Base-by-base conservation (phyloP, 2,888 invertebrate genomes). In the Diploptera punctata region DNA sequence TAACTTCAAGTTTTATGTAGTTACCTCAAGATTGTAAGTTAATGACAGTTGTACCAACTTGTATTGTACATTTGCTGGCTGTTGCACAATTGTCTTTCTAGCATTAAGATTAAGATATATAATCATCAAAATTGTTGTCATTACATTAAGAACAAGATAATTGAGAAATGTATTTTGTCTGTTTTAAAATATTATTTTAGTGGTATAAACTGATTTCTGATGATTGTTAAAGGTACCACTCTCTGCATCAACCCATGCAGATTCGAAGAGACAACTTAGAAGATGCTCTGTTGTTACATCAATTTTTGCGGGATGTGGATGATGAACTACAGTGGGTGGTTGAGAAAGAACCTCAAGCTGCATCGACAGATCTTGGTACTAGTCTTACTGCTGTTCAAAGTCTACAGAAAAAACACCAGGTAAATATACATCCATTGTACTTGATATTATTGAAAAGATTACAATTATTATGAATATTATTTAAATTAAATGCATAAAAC, bases 261-360 rank as follows among this genome's bases (percentile, higher is more conserved):
- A 95, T 95, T 75, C 88, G 97, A 0, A 87, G 95, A 47, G 98
- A 98, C 79, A 95, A 97, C 81, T 85, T 99, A 44, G 95, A 97
- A 80, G 98, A 98, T 76, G 95, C 98, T 0, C 88, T 92, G 2
- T 85, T 93, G 60, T 84, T 98, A 76, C 96, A 97, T 80, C 93
- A 97, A 79, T 97, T 97, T 86, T 87, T 93, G 60, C 86, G 96
- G 26, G 98, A 98, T 80, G 93, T 96, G 0, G 95, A 97, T 74
- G 98, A 98, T 80, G 98, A 98, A 82, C 80, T 95, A 69, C 90
- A 92, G 76, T 99, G 98, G 98, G 83, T 98, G n/a, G 84, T 87
- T 3, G 93, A 94, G 78, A 91, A 93, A 77, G 90, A 91, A 78
- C 87, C 89, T 0, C 81, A 91, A 5, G 93, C 91, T 0, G 86